A percentile compares a stretch with the other conserved stretches of the same genome.
These are phyloP conservation scores for Leptopilina boulardi DNA, from an alignment of 1,140 invertebrate genomes.

Conservation along the genomic window DNA sequence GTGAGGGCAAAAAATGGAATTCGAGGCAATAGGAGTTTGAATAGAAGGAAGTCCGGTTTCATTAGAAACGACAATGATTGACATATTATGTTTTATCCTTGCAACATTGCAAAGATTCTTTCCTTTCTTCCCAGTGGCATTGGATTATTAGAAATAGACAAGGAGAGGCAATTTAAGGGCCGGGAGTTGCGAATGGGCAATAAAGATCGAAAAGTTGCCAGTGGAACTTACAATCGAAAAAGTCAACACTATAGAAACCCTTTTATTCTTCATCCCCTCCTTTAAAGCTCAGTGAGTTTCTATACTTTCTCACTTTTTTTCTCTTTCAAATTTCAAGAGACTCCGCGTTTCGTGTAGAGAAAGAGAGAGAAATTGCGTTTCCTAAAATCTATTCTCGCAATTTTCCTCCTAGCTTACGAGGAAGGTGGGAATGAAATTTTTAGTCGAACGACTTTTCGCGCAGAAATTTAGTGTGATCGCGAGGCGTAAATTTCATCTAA, in stretches of 20 bases:
- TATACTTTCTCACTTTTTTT: slow-evolving; percentile 9
- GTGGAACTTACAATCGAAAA: slow-evolving; percentile 40
- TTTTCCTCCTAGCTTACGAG: slow-evolving; percentile 1
- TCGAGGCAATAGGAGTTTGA: slow-evolving; percentile 44
- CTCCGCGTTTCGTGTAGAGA: not conserved
- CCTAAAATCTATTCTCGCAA: slow-evolving; percentile 27
- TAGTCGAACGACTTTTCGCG: slow-evolving; percentile 3
- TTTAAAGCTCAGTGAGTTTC: not conserved
- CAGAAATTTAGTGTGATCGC: slow-evolving; percentile 20
- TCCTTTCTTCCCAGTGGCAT: slow-evolving; percentile 17
- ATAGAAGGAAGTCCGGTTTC: slow-evolving; percentile 53
- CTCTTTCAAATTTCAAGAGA: slow-evolving; percentile 19
- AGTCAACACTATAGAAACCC: slow-evolving; percentile 35
- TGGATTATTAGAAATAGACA: not conserved
- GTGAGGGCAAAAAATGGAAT: not conserved
- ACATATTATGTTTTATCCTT: slow-evolving; percentile 47
- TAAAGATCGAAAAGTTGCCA: slow-evolving; percentile 43
- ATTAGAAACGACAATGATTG: slow-evolving; percentile 37
- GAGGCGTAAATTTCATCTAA: not conserved
- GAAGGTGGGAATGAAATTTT: slow-evolving; percentile 20
- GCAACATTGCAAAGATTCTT: slow-evolving; percentile 32
- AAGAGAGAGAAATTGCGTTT: slow-evolving; percentile 25
- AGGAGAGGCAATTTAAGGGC: not conserved
- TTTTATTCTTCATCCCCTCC: not conserved
- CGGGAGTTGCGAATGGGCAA: slow-evolving; percentile 29